Percentiles rank a stretch among this genome's conserved stretches.
phyloP scores from a whole-genome alignment of 1,140 invertebrate genomes.

The Amphibalanus amphitrite region DNA sequence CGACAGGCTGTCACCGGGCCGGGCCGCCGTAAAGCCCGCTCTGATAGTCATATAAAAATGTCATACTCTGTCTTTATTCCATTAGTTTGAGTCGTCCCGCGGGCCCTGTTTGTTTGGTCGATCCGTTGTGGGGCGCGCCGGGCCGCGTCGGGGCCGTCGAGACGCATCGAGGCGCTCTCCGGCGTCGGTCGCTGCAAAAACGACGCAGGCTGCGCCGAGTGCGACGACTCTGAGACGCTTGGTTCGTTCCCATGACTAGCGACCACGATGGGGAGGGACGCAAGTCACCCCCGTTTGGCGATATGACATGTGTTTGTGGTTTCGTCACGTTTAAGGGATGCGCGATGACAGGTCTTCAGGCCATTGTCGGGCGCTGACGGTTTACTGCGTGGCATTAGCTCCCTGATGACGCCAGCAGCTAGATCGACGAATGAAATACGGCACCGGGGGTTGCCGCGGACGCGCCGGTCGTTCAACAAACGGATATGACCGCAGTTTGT shows the following conservation, averaged over 20 bases:
- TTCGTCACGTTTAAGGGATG: background rate
- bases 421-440: background rate
- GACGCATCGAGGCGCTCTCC: no score
- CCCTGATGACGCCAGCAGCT: background rate
- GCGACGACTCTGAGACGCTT: background rate
- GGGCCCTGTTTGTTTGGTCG: background rate
- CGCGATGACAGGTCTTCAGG: background rate
- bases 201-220: background rate
- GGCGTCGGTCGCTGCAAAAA: background rate
- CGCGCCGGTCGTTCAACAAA: background rate
- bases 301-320: background rate
- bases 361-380: background rate
- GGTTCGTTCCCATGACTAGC: background rate
- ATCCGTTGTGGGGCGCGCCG: background rate
- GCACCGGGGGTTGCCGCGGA: background rate
- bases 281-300: no score
- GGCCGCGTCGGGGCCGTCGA: no score
- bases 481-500: background rate
- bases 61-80: constrained; percentile 1
- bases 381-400: background rate
- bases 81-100: background rate
- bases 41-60: constrained; percentile 1
- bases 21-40: background rate
- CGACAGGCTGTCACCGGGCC: background rate
- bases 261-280: no score